phyloP scores from a whole-genome alignment of 2,888 invertebrate genomes.

The Bhutanitis thaidina region DNA sequence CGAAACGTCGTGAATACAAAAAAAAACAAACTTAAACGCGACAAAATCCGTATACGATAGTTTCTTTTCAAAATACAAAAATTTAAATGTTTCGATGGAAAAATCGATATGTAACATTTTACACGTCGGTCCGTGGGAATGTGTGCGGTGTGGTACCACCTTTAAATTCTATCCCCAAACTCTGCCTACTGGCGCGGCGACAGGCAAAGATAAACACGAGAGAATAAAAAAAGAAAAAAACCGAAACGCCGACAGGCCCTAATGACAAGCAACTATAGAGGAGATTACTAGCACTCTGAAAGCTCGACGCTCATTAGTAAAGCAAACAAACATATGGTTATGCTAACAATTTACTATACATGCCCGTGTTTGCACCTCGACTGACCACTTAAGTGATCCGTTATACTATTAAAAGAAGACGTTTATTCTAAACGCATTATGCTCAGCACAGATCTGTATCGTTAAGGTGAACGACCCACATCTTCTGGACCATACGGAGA shows the following conservation, averaged over 20 bases:
- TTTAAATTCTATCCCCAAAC: no score
- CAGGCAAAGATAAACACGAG: neutral
- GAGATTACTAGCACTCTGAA: constrained; percentile 33
- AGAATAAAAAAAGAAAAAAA: no score
- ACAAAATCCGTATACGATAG: no score
- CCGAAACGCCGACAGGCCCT: constrained; percentile 21
- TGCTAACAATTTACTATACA: constrained; percentile 26
- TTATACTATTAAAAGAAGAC: constrained; percentile 31
- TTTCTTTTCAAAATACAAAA: no score
- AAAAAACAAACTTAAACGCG: no score
- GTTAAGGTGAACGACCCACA: constrained; percentile 14
- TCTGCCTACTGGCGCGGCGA: constrained; percentile 3
- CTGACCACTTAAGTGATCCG: constrained; percentile 36
- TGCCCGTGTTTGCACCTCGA: constrained; percentile 35
- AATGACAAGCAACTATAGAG: constrained; percentile 33
- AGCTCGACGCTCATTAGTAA: constrained; percentile 41
- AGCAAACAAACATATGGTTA: constrained; percentile 35
- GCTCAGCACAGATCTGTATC: constrained; percentile 14
- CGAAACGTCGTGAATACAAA: no score
- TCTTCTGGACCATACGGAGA: no score
- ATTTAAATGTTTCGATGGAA: no score
- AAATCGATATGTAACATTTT: no score
- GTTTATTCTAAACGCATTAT: constrained; percentile 16
- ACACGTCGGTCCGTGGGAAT: no score
- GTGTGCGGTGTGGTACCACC: no score